These are phyloP conservation scores for Hypotaenidia okinawae DNA, from an alignment of 2,797 vertebrate genomes.

Conservation along the genomic window DNA sequence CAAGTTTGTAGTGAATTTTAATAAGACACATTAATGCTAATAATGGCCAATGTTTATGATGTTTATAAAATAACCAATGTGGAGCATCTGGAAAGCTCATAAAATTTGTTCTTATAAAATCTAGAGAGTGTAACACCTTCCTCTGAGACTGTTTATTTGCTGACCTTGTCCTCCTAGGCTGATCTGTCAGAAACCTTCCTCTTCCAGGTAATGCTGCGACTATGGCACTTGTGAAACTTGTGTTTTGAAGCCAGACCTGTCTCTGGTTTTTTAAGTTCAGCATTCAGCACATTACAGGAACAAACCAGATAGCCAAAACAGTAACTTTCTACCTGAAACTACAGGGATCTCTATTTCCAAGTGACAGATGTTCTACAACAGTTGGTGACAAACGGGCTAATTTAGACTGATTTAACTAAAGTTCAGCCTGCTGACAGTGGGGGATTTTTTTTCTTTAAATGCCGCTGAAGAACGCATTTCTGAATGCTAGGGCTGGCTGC, in stretches of 20 bases:
- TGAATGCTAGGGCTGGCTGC: not conserved
- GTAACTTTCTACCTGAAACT: conserved; percentile 57
- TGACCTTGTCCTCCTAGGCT: not conserved
- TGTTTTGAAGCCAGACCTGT: not conserved
- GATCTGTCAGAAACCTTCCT: not conserved
- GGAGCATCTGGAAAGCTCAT: conserved; percentile 10
- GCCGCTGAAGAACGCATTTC: conserved; percentile 44
- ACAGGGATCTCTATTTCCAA: conserved; percentile 52
- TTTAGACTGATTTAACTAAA: conserved; percentile 69
- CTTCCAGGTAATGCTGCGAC: not conserved
- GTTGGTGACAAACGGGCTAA: conserved; percentile 66
- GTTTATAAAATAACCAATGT: conserved; percentile 31
- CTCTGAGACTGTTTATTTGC: not conserved
- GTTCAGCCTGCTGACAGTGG: conserved; percentile 60
- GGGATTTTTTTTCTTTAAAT: not conserved
- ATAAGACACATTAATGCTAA: conserved; percentile 9
- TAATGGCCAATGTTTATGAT: conserved; percentile 16
- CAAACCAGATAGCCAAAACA: conserved; percentile 24
- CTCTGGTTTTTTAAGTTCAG: not conserved
- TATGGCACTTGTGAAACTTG: not conserved
- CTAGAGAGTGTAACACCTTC: not conserved
- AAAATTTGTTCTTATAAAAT: conserved; percentile 17
- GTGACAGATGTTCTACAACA: conserved; percentile 70
- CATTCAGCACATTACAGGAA: conserved; percentile 24
- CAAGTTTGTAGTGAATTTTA: conserved; percentile 29